These are phyloP conservation scores for Pituophis catenifer DNA, from an alignment of 2,113 vertebrate species.

Conservation along the genomic window DNA sequence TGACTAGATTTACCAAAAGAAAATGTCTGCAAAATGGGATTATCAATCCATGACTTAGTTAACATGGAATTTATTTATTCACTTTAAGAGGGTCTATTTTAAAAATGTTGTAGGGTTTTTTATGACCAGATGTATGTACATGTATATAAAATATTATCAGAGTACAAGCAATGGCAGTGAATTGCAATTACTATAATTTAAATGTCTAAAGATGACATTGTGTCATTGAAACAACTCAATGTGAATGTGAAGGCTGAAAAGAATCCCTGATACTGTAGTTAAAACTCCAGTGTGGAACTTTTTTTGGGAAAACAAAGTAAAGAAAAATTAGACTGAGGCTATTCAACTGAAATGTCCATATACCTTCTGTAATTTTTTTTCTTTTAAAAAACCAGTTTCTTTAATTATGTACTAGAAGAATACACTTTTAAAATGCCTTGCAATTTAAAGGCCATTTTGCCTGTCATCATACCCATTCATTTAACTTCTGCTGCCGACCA, in stretches of 20 bases:
- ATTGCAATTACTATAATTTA: slow-evolving; percentile 56
- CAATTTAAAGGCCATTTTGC: slow-evolving; percentile 28
- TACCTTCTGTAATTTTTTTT: background rate
- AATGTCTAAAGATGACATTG: slow-evolving; percentile 36
- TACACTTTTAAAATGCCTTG: slow-evolving; percentile 8
- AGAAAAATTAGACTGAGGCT: slow-evolving; percentile 28
- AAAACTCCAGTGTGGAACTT: slow-evolving; percentile 10
- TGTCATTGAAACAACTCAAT: slow-evolving; percentile 19
- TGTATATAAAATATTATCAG: slow-evolving; percentile 32
- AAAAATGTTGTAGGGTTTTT: slow-evolving; percentile 27
- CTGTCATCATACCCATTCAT: slow-evolving; percentile 36
- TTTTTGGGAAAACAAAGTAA: slow-evolving; percentile 10
- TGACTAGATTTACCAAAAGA: slow-evolving; percentile 38
- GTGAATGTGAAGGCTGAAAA: slow-evolving; percentile 33
- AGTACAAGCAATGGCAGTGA: slow-evolving; percentile 41
- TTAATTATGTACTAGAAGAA: background rate
- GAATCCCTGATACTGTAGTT: slow-evolving; percentile 32
- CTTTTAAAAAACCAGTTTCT: slow-evolving; percentile 24
- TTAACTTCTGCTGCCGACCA: slow-evolving; percentile 19
- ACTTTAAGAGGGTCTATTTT: slow-evolving; percentile 39
- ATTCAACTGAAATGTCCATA: slow-evolving; percentile 35
- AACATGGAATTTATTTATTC: slow-evolving; percentile 42
- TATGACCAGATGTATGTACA: slow-evolving; percentile 29
- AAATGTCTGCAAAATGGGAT: slow-evolving; percentile 41
- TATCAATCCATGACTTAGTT: slow-evolving; percentile 29